Conservation (phyloP, 2,888 invertebrate genomes). For the Sminthurinus aureus region DNA sequence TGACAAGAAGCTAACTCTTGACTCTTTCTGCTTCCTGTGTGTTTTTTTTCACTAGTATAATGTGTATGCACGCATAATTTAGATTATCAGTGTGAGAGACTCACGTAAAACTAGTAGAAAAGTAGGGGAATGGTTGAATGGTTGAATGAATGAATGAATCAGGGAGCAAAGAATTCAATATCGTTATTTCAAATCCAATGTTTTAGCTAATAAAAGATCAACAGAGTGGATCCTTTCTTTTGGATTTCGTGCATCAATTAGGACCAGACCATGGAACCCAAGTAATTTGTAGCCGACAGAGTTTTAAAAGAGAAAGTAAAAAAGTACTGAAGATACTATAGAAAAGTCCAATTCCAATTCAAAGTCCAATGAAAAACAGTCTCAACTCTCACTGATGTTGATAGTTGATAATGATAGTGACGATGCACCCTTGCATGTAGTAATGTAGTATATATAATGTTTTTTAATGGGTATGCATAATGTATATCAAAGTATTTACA, state of each 20-base stretch:
- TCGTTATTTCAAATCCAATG: not conserved
- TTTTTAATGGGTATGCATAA: no score
- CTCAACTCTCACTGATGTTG: no score
- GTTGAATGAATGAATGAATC: no score
- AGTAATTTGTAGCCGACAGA: not conserved
- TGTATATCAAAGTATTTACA: no score
- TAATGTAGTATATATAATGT: no score
- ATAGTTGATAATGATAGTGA: no score
- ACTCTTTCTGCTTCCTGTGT: not conserved
- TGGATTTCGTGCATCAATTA: not conserved
- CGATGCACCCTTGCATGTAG: no score
- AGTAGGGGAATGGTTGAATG: not conserved
- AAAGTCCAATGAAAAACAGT: no score
- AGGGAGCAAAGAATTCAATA: not conserved
- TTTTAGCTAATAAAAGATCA: not conserved
- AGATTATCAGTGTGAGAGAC: not conserved
- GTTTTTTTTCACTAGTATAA: not conserved
- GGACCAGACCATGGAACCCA: not conserved
- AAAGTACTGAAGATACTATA: not conserved
- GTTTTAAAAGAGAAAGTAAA: constrained; percentile 1
- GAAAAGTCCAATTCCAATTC: no score
- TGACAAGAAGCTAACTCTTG: not conserved
- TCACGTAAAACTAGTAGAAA: not conserved
- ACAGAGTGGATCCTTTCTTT: not conserved
- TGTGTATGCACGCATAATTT: not conserved